These are phyloP conservation scores for Anthopleura sola DNA, from an alignment of 64 coral and sea anemone genomes.

Conservation along the genomic window DNA sequence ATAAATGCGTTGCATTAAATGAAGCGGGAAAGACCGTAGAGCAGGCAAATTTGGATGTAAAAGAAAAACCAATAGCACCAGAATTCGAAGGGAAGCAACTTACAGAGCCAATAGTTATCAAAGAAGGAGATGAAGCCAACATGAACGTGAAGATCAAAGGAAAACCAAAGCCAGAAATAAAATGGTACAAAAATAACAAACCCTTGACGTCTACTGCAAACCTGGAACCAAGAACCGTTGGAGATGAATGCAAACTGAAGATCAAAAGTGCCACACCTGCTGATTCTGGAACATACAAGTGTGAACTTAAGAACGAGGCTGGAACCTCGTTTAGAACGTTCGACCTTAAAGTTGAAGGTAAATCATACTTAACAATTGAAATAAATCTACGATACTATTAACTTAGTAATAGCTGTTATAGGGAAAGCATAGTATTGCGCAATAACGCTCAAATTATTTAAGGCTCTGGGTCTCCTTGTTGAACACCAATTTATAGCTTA, in stretches of 20 bases:
- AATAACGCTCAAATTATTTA: no score
- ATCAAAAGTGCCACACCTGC: constrained; percentile 47
- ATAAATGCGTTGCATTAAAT: constrained; percentile 61
- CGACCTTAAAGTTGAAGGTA: constrained; percentile 41
- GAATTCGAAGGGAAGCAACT: constrained; percentile 50
- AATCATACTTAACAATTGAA: no score
- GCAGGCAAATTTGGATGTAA: constrained; percentile 19
- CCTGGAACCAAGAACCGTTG: constrained; percentile 37
- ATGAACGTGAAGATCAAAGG: constrained; percentile 72
- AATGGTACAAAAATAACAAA: constrained; percentile 86
- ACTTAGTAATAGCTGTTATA: no score
- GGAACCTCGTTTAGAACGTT: constrained; percentile 38
- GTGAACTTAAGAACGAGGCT: constrained; percentile 29
- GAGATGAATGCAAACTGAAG: constrained; percentile 65
- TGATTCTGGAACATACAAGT: constrained; percentile 56
- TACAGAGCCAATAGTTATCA: constrained; percentile 15
- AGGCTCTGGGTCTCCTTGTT: no score
- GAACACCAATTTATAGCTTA: no score
- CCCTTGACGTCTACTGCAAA: constrained; percentile 41
- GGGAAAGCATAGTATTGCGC: no score
- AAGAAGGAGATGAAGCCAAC: constrained; percentile 72
- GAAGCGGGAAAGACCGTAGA: constrained; percentile 50
- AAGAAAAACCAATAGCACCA: constrained; percentile 32
- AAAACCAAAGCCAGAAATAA: constrained; percentile 79
- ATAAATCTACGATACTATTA: no score